phyloP scores from a whole-genome alignment of 2,113 vertebrate species.

The Romanogobio albipinnatus region DNA sequence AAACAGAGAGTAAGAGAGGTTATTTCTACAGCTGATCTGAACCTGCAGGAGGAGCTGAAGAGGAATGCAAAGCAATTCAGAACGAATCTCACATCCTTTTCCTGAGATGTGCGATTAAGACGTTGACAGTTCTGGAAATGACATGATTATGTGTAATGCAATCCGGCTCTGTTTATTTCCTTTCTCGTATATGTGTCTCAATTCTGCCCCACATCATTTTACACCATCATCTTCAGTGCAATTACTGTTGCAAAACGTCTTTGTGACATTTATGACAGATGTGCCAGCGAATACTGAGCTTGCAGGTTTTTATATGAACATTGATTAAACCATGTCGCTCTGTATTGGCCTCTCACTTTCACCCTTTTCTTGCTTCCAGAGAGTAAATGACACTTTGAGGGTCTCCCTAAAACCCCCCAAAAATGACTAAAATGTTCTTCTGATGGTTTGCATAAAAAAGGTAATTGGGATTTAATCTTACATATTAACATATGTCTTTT shows the following conservation, averaged over 20 bases:
- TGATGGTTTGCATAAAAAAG: not conserved
- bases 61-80: slow-evolving; percentile 60
- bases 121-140: slow-evolving; percentile 43
- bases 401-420: slow-evolving; percentile 32
- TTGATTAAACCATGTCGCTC: slow-evolving; percentile 61
- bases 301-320: slow-evolving; percentile 38
- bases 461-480: no score
- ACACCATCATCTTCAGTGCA: not conserved
- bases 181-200: slow-evolving; percentile 48
- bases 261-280: slow-evolving; percentile 45
- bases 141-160: slow-evolving; percentile 47
- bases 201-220: slow-evolving; percentile 23
- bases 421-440: not conserved
- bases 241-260: slow-evolving; percentile 44
- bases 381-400: slow-evolving; percentile 25
- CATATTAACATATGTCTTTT: no score
- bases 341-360: slow-evolving; percentile 44
- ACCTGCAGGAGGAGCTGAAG: slow-evolving; percentile 56
- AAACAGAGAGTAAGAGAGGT: no score
- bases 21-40: slow-evolving; percentile 38
- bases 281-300: not conserved
- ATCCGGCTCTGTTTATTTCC: slow-evolving; percentile 53
- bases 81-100: slow-evolving; percentile 42
- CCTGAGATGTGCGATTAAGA: slow-evolving; percentile 45
- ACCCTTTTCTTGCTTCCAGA: not conserved